These are phyloP conservation scores for Bombus pyrosoma DNA, from an alignment of 1,140 invertebrate genomes.

Conservation along the genomic window DNA sequence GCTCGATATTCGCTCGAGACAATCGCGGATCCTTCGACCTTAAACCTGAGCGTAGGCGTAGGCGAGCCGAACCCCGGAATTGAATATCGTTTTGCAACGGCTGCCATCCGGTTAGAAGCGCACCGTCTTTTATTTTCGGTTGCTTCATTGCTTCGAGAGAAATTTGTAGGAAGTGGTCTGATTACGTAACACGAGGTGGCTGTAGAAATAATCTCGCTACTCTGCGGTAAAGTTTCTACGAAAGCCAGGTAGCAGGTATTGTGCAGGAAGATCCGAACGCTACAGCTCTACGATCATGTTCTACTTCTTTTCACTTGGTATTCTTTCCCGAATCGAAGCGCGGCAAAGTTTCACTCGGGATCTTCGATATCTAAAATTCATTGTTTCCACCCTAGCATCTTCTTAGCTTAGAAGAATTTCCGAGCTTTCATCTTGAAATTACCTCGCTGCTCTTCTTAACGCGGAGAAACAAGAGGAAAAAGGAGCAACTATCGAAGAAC, in stretches of 20 bases:
- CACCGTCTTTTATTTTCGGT: background rate
- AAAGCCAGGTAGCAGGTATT: background rate
- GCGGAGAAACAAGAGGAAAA: background rate
- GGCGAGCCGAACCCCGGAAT: background rate
- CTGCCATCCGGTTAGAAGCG: background rate
- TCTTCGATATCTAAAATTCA: background rate
- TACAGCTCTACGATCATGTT: background rate
- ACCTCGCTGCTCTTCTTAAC: background rate
- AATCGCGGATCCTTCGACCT: conserved; percentile 39
- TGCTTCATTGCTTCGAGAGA: background rate
- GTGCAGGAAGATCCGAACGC: background rate
- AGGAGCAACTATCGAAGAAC: background rate
- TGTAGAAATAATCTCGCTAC: background rate
- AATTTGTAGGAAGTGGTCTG: background rate
- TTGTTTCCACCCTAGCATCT: background rate
- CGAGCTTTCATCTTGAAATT: conserved; percentile 1
- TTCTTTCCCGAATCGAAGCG: background rate
- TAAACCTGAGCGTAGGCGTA: conserved; percentile 21
- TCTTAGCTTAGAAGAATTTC: conserved; percentile 16
- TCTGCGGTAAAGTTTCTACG: background rate
- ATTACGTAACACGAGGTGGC: background rate
- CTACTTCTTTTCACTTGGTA: background rate
- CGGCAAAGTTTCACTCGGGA: background rate
- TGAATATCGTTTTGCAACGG: conserved; percentile 25
- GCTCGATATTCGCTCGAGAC: conserved; percentile 61